Base-by-base conservation (phyloP, 2,113 vertebrate genomes). In the Leptocoma aspasia region DNA sequence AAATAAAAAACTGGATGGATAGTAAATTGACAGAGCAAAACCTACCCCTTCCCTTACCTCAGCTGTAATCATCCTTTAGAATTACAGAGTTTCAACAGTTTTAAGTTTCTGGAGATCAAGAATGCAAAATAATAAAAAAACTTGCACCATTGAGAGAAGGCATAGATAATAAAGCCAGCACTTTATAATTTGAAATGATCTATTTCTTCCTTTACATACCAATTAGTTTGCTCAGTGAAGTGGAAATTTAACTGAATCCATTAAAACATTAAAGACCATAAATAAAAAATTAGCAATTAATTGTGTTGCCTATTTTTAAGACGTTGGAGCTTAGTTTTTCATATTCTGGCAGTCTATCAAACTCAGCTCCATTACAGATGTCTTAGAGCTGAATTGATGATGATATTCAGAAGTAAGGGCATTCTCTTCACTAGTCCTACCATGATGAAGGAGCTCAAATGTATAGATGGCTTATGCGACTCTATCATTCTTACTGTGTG, bases 251-350 rank as follows among this genome's bases (percentile, higher is more conserved):
- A 85, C 96, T 97, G 97, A 97, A 97, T 96, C 94, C 91, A 94
- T 95, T 95, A 90, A 94, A 92, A 93, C 84, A 97, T 92, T 97
- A 91, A 96, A 96, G 82, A 97, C 60, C 90, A 97, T 97, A 98
- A 98, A 98, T 97, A 92, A 94, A 97, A 97, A 96, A 96, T 57
- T 86, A 94, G 94, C 89, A 93, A 97, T 98, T 98, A 98, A 97
- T 95, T 92, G 90, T 72, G 82, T 80, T 84, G 83, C 94, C 80
- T 94, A 4, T 94, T 96, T 94, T 96, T 92, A 95, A 97, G 89
- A 97, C n/a, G 33, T 10, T 73, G 52, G 56, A 78, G 72, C 91
- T 91, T 95, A 86, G 85, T 75, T 95, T 80, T 95, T 96, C 95
- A 97, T 10, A 94, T 88, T 90, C 61, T 52, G 77, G 77, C 84